Evolutionary conservation across 1,140 invertebrate species (phyloP).

Genomic region (Callitettix versicolor): DNA sequence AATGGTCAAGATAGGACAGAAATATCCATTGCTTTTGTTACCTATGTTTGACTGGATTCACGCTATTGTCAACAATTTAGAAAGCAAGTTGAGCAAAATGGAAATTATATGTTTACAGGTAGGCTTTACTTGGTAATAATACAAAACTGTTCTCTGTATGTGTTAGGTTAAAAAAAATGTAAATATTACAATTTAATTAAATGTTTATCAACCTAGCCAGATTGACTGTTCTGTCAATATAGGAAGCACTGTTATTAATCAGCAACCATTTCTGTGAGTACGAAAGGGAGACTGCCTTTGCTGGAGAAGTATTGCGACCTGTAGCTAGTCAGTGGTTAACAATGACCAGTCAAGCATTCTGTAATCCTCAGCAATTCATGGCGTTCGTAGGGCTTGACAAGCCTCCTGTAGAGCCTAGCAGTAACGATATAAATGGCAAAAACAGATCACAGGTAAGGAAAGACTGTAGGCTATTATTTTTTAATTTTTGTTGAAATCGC

Average conservation of each 20-base stretch:
- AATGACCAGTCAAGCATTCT: constrained; percentile 43
- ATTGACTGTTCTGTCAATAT: no score
- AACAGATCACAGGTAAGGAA: constrained; percentile 33
- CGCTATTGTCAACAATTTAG: constrained; percentile 54
- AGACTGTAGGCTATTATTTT: background rate
- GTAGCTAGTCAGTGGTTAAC: constrained; percentile 48
- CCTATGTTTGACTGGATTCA: constrained; percentile 81
- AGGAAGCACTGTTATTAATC: constrained; percentile 65
- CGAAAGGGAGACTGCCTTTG: constrained; percentile 68
- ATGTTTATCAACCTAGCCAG: no score
- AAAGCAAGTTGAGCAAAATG: constrained; percentile 61
- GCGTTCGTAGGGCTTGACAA: constrained; percentile 64
- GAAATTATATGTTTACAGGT: constrained; percentile 67
- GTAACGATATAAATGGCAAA: constrained; percentile 45
- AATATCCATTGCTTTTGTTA: constrained; percentile 70
- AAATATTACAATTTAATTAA: background rate
- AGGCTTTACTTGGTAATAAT: background rate
- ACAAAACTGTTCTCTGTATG: background rate
- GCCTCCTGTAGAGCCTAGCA: constrained; percentile 48
- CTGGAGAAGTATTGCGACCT: constrained; percentile 62
- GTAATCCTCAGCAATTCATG: constrained; percentile 56
- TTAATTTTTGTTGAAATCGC: no score
- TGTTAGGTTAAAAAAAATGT: background rate
- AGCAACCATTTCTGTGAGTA: constrained; percentile 86
- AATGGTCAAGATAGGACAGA: constrained; percentile 79